Base-by-base conservation (phyloP, 2,113 vertebrate species). In the Genyomyrus donnyi region DNA sequence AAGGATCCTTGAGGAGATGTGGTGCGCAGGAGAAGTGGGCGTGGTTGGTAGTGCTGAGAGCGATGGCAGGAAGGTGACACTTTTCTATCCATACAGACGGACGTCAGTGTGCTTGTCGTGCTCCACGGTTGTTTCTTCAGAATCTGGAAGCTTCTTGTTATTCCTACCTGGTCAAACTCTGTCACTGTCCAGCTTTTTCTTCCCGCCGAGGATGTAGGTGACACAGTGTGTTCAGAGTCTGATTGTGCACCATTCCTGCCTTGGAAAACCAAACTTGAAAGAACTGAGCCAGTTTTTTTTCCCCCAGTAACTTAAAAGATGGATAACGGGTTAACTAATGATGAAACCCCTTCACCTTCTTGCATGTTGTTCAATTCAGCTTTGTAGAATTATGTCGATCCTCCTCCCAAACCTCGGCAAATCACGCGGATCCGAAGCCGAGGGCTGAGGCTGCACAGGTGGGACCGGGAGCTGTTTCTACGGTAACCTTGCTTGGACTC, bases 11-110 rank as follows among this genome's bases (percentile, higher is more conserved):
- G 10, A 35, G 10, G 1, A 56, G 87, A 27, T 45, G 87, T 50
- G 74, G 56, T 84, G 74, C 56, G 39, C 56, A 88, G 58, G 2
- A 19, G 49, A 19, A 88, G 49, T 48, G 1, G 5, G 87, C 89
- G 56, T 91, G 90, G 89, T 92, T 89, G 83, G 70, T 11, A 74
- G 27, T 35, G 31, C 5, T 74, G 70, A 74, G 27, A 74, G 70
- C 27, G 3, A 35, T 74, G 11, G 27, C 85, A 46, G 80, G 42
- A 84, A 45, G 80, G 42, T 46, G 42, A 84, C 15, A 46, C 42
- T 21, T 42, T n/a, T 62, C 58, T 62, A 9, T n/a, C 58, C 58
- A n/a, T 74, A 8, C 70, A 74, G 70, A 31, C 4, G 31, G 31
- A 35, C 27, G 5, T 74, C 70, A 5, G 70, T 35, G 70, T 35